phyloP scores from a whole-genome alignment of 2,888 invertebrate genomes.

The Agrochola lota region DNA sequence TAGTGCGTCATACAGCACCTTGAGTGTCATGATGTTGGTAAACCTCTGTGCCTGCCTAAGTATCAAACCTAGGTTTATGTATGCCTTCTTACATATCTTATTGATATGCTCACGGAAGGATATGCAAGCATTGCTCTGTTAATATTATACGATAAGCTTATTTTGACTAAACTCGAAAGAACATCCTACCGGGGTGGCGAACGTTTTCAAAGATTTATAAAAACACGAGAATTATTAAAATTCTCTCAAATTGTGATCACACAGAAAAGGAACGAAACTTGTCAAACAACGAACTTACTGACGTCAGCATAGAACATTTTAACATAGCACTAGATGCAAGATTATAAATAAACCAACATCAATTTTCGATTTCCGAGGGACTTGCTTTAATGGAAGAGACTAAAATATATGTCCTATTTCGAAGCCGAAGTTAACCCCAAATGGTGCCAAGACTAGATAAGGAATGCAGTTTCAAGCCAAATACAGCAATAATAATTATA shows the following conservation, averaged over 20 bases:
- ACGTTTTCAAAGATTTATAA: background rate
- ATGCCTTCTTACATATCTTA: too few species aligned
- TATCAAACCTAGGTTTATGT: too few species aligned
- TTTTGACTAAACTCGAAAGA: background rate
- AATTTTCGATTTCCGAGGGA: conserved; percentile 49
- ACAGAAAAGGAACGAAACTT: background rate
- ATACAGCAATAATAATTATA: conserved; percentile 55
- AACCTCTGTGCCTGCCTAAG: too few species aligned
- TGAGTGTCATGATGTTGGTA: too few species aligned
- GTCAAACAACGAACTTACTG: background rate
- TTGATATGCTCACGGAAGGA: too few species aligned
- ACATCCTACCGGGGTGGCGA: too few species aligned
- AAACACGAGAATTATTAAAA: background rate
- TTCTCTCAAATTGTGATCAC: background rate
- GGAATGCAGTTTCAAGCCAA: conserved; percentile 56
- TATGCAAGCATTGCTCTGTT: too few species aligned
- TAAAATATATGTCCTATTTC: conserved; percentile 52
- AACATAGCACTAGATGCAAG: background rate
- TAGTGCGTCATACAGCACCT: too few species aligned
- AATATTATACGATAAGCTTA: background rate
- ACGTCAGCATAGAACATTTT: background rate
- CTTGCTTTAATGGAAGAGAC: conserved; percentile 51
- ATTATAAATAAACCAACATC: conserved; percentile 42
- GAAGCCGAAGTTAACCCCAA: conserved; percentile 49
- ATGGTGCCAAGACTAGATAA: conserved; percentile 59